phyloP scores from a whole-genome alignment of 92 coral and sea anemone species.

The Palythoa heliodiscus region DNA sequence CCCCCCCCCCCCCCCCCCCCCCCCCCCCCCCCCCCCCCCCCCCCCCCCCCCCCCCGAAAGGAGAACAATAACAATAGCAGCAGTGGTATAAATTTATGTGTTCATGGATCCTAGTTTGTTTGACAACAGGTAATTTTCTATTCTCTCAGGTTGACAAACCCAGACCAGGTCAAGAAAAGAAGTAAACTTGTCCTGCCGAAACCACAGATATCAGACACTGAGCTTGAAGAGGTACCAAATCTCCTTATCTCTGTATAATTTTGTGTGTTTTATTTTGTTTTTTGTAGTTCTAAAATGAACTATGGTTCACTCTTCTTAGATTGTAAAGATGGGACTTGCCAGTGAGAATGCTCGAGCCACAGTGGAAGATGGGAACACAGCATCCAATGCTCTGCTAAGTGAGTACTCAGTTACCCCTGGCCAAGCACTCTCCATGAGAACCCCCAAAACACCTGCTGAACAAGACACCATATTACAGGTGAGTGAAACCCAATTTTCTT shows the following conservation, averaged over 20 bases:
- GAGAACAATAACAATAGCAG: no score
- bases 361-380: constrained; percentile 84
- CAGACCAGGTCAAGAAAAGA: constrained; percentile 91
- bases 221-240: constrained; percentile 86
- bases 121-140: background rate
- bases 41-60: no score
- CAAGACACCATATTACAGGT: constrained; percentile 95
- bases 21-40: no score
- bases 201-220: constrained; percentile 97
- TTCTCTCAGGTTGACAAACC: constrained; percentile 75
- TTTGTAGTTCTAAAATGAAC: background rate
- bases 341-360: constrained; percentile 95
- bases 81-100: no score
- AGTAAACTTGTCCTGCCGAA: constrained; percentile 96
- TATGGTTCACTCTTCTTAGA: constrained; percentile 44
- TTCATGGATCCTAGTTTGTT: no score
- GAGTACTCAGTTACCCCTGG: constrained; percentile 96
- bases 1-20: no score
- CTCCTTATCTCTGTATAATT: background rate
- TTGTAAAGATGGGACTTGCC: constrained; percentile 97
- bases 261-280: background rate
- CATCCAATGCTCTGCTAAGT: constrained; percentile 88
- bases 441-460: constrained; percentile 96
- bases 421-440: constrained; percentile 76
- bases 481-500: background rate